Conservation (phyloP, 2,888 invertebrate species). For the Lasioglossum vierecki region DNA sequence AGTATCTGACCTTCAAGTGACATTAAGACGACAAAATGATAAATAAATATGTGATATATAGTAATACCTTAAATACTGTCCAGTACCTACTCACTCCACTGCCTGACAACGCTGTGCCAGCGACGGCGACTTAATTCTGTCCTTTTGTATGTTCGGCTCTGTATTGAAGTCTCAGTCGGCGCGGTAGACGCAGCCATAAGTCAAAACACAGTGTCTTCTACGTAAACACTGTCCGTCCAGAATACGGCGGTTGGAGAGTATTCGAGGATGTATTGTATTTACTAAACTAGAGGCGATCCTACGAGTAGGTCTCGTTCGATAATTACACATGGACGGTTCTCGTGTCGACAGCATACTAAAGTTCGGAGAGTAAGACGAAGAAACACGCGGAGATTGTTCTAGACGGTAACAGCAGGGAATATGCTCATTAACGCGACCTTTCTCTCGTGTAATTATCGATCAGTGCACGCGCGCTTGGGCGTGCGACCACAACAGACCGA, state of each 20-base stretch:
- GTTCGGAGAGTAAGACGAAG: not conserved
- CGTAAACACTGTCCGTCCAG: too few species aligned
- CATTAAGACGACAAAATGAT: not conserved
- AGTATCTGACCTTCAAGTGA: not conserved
- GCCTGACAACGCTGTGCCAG: too few species aligned
- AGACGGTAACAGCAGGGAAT: not conserved
- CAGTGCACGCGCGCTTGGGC: not conserved
- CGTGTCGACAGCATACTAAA: not conserved
- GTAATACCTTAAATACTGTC: too few species aligned
- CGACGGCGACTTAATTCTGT: too few species aligned
- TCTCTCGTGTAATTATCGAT: conserved; percentile 32
- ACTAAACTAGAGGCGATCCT: not conserved
- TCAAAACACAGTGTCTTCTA: too few species aligned
- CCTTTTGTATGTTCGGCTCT: too few species aligned
- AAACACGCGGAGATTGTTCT: not conserved
- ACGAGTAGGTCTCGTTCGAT: not conserved
- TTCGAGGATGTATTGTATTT: not conserved
- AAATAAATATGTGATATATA: not conserved
- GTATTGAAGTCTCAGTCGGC: too few species aligned
- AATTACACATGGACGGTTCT: not conserved
- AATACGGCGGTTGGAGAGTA: too few species aligned
- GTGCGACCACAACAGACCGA: conserved; percentile 9
- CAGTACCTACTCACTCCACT: too few species aligned
- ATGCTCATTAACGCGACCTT: conserved; percentile 10
- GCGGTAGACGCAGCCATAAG: too few species aligned